Evolutionary conservation across 2,113 vertebrate species (phyloP).

Genomic region (Rana temporaria): DNA sequence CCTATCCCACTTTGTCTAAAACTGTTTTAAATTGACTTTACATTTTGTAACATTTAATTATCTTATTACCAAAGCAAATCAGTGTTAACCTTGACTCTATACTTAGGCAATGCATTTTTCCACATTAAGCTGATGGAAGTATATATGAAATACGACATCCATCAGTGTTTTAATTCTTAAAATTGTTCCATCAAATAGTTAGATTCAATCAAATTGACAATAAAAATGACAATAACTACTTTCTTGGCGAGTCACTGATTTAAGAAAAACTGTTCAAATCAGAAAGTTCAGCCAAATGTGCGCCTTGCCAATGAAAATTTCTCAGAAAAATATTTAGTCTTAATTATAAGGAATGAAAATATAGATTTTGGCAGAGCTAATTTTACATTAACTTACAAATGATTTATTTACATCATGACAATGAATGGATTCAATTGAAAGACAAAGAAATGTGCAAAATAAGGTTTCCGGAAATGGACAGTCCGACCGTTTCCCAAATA

Average conservation of each 20-base stretch:
- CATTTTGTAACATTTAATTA: conserved; percentile 65
- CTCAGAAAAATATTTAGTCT: conserved; percentile 36
- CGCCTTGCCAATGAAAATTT: conserved; percentile 27
- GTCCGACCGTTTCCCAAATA: neutral
- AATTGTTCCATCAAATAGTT: conserved; percentile 19
- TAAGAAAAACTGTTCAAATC: conserved; percentile 13
- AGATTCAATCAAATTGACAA: conserved; percentile 32
- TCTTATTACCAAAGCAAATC: conserved; percentile 65
- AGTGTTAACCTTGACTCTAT: conserved; percentile 55
- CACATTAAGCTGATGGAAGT: conserved; percentile 4
- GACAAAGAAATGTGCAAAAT: conserved; percentile 8
- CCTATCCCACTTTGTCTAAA: no score
- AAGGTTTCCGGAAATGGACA: neutral
- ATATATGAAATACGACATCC: conserved; percentile 4
- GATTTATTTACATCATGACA: conserved; percentile 38
- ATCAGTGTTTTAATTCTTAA: conserved; percentile 19
- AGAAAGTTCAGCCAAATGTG: conserved; percentile 19
- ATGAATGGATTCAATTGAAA: neutral
- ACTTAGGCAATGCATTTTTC: conserved; percentile 1
- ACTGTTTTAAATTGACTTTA: no score
- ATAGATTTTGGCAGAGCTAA: conserved; percentile 33
- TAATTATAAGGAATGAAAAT: conserved; percentile 33
- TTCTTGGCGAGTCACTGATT: conserved; percentile 21
- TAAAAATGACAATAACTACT: conserved; percentile 17
- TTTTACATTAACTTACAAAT: conserved; percentile 19